Percentiles rank a stretch among this genome's conserved stretches.
Evolutionary conservation across 2,797 vertebrate genomes (phyloP).

Genomic region (Tapera naevia): DNA sequence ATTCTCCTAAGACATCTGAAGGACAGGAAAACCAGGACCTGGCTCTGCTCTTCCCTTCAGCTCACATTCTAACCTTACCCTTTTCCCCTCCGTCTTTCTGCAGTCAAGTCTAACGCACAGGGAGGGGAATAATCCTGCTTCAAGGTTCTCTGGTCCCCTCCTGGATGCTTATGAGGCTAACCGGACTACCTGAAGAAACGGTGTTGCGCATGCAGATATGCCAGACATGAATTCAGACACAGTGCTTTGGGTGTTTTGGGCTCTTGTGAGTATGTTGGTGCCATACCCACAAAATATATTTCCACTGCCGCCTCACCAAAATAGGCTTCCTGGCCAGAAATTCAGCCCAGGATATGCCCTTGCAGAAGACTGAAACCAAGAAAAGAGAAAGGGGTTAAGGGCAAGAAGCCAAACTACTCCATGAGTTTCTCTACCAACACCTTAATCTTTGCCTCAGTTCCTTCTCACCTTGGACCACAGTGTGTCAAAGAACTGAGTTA

Average conservation of each 20-base stretch:
- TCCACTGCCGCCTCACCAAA: neutral
- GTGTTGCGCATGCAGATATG: rapidly evolving
- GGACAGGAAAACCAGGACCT: neutral
- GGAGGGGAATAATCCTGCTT: neutral
- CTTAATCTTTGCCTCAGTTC: neutral
- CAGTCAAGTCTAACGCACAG: neutral
- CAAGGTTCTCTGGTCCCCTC: neutral
- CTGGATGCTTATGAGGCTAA: rapidly evolving
- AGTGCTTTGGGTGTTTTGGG: rapidly evolving
- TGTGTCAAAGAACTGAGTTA: neutral
- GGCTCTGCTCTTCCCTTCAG: neutral
- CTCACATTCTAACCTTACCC: neutral
- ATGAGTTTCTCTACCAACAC: neutral
- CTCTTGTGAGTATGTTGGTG: rapidly evolving
- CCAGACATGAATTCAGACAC: rapidly evolving
- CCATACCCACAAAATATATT: rapidly evolving
- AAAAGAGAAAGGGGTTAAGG: neutral
- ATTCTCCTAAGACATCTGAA: neutral
- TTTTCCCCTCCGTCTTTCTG: neutral
- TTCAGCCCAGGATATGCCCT: neutral
- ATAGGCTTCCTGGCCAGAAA: neutral
- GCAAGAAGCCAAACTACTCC: neutral
- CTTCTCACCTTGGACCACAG: neutral
- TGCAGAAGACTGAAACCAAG: neutral
- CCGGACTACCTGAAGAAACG: neutral